phyloP scores from a whole-genome alignment of 2,113 vertebrate species.

The Varanus salvator region DNA sequence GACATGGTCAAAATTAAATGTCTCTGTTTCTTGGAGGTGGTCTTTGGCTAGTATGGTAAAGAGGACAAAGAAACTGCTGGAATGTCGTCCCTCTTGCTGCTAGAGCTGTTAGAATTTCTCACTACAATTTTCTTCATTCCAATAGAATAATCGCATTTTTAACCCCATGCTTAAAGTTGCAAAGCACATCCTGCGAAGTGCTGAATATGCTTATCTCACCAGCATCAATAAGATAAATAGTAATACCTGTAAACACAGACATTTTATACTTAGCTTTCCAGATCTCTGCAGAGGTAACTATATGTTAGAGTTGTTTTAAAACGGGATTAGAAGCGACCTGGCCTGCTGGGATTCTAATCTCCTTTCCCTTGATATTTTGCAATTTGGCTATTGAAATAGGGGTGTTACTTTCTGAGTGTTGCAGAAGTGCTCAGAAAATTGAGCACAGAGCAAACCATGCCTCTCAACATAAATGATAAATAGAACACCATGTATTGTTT shows the following conservation, averaged over 20 bases:
- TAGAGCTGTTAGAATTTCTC: not conserved
- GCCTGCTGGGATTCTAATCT: not conserved
- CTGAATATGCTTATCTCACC: not conserved
- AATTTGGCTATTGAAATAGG: not conserved
- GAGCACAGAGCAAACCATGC: not conserved
- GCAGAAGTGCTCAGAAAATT: not conserved
- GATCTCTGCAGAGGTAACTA: not conserved
- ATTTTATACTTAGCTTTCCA: not conserved
- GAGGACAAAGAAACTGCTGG: not conserved
- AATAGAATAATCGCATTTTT: constrained; percentile 24
- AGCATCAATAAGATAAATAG: not conserved
- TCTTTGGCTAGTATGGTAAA: not conserved
- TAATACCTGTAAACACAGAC: not conserved
- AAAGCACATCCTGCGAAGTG: not conserved
- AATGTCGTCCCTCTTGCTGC: not conserved
- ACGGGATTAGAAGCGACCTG: not conserved
- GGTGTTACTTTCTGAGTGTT: no score
- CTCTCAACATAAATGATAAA: not conserved
- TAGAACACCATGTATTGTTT: not conserved
- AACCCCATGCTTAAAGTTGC: not conserved
- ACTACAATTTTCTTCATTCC: not conserved
- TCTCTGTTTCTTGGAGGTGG: not conserved
- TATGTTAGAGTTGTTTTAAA: not conserved
- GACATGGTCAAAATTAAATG: not conserved
- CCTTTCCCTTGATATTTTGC: no score